These are phyloP conservation scores for Crotalus adamanteus DNA, from an alignment of 2,797 vertebrate species.

Conservation along the genomic window DNA sequence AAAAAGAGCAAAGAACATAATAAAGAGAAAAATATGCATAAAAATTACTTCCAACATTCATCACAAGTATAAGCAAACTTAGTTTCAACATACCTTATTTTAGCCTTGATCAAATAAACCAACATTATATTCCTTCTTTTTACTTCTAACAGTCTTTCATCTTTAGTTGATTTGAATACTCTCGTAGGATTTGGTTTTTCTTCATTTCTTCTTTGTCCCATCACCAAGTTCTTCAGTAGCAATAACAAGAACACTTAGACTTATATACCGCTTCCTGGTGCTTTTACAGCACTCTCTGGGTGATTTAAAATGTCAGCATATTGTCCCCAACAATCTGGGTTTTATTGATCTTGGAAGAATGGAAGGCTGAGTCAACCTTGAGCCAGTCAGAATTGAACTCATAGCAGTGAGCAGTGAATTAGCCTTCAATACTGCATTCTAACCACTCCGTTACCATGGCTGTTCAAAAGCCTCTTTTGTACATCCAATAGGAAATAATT, in stretches of 20 bases:
- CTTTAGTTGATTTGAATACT: neutral
- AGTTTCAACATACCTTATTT: neutral
- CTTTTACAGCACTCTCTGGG: neutral
- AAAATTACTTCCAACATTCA: neutral
- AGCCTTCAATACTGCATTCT: neutral
- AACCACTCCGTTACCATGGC: neutral
- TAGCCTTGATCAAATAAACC: neutral
- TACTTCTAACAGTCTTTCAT: neutral
- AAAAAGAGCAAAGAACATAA: neutral
- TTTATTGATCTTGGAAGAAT: neutral
- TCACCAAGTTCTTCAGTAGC: neutral
- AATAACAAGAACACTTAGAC: neutral
- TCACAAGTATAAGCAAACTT: neutral
- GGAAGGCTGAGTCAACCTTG: neutral
- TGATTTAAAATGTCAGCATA: neutral
- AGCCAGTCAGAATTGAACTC: neutral
- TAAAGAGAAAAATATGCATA: neutral
- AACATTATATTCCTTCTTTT: neutral
- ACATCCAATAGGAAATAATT: neutral
- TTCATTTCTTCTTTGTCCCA: neutral
- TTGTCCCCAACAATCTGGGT: neutral
- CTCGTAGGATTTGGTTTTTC: neutral
- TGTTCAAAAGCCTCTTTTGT: neutral
- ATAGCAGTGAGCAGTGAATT: neutral
- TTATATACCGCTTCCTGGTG: neutral